phyloP scores from a whole-genome alignment of 2,113 vertebrate species.

The Pollimyrus isidori region DNA sequence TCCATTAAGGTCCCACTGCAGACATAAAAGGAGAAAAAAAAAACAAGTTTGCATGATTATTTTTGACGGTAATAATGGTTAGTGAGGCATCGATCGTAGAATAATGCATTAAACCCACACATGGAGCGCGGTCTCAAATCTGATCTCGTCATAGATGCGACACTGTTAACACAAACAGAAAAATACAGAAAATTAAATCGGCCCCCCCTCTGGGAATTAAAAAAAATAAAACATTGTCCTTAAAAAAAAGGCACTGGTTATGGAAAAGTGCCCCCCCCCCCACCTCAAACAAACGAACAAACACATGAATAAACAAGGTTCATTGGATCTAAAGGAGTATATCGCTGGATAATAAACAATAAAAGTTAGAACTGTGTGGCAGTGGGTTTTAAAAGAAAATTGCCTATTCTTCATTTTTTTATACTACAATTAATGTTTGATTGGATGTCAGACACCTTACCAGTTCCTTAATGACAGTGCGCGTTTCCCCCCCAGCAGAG shows the following conservation, averaged over 20 bases:
- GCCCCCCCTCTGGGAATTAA: background rate
- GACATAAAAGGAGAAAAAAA: constrained; percentile 24
- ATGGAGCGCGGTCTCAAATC: background rate
- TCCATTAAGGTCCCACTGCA: constrained; percentile 6
- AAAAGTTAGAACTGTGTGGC: background rate
- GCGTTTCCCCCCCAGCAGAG: background rate
- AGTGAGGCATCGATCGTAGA: background rate
- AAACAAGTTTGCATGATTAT: constrained; percentile 1
- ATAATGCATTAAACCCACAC: background rate
- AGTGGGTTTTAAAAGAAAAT: background rate
- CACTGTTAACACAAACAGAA: background rate
- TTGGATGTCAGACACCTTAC: background rate
- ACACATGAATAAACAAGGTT: background rate
- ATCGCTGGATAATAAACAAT: background rate
- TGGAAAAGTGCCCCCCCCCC: background rate
- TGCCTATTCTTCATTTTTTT: background rate
- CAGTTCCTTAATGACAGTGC: background rate
- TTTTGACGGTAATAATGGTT: constrained; percentile 23
- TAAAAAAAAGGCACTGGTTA: background rate
- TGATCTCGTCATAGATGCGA: background rate
- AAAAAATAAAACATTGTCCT: background rate
- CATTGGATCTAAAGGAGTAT: background rate
- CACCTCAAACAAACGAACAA: background rate
- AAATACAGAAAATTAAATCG: background rate
- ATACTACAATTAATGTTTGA: background rate